Conservation (phyloP, 2,797 vertebrate species). For the Neosilurus hyrtlii region DNA sequence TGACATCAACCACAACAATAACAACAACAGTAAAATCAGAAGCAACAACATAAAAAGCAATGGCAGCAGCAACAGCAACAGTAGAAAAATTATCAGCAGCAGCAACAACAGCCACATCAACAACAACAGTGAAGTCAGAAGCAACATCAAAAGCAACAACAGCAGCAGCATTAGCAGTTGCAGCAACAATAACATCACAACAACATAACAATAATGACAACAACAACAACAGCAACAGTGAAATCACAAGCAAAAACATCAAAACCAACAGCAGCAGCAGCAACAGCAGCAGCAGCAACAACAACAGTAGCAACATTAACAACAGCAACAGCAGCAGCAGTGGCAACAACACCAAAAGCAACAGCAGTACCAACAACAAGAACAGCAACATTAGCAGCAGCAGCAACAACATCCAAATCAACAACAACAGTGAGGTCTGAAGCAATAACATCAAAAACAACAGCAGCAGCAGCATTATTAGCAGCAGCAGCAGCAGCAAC, state of each 20-base stretch:
- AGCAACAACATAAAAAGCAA: background rate
- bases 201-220: background rate
- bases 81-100: background rate
- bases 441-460: background rate
- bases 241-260: background rate
- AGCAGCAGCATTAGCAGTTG: background rate
- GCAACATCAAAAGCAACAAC: background rate
- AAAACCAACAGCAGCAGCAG: background rate
- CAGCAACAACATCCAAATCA: background rate
- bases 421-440: background rate
- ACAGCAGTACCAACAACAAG: background rate
- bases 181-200: background rate
- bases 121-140: background rate
- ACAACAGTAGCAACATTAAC: background rate
- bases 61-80: background rate
- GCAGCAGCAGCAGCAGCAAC: background rate
- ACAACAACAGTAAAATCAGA: background rate
- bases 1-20: background rate
- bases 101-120: background rate
- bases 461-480: background rate
- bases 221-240: background rate
- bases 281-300: background rate
- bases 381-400: background rate
- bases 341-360: background rate
- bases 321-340: background rate